phyloP scores from a whole-genome alignment of 2,797 vertebrate species.

The Lacerta bilineata region DNA sequence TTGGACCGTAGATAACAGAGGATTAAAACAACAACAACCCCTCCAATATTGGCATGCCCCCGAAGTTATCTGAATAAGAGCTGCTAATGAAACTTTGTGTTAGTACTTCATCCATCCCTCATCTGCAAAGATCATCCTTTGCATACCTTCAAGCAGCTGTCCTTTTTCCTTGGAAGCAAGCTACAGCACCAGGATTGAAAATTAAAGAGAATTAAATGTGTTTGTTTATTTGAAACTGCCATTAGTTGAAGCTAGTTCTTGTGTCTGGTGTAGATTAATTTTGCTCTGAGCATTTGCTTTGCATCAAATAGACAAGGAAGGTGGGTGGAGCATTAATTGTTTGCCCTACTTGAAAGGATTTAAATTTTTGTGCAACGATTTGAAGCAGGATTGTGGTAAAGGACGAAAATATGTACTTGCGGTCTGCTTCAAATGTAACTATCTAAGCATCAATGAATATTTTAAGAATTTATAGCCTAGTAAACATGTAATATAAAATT shows the following conservation, averaged over 20 bases:
- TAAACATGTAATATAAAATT: neutral
- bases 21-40: neutral
- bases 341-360: neutral
- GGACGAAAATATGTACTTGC: neutral
- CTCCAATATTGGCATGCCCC: neutral
- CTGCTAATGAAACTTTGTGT: neutral
- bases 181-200: neutral
- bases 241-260: neutral
- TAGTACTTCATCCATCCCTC: neutral
- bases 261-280: slow-evolving; percentile 4
- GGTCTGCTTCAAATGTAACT: neutral
- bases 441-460: neutral
- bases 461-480: neutral
- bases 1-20: neutral
- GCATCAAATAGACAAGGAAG: neutral
- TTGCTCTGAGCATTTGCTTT: slow-evolving; percentile 14
- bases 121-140: neutral
- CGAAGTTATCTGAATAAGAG: neutral
- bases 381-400: neutral
- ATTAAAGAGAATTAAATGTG: neutral
- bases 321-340: neutral
- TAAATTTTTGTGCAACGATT: neutral
- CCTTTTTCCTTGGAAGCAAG: neutral
- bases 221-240: neutral
- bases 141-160: neutral